Conservation (phyloP, 2,888 invertebrate genomes). For the Eulithis testata region DNA sequence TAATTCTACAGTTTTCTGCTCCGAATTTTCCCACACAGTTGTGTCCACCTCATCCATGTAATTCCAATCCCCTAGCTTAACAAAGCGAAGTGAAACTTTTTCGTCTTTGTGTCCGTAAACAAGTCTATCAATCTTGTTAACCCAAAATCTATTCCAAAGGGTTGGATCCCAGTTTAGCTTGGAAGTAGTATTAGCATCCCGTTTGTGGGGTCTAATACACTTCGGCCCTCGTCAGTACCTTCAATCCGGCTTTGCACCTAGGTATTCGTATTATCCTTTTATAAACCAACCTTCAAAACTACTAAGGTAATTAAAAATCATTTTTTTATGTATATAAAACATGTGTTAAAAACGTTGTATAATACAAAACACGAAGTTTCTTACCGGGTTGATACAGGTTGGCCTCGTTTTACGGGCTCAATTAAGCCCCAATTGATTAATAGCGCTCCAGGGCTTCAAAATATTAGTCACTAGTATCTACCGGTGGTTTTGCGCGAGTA, state of each 20-base stretch:
- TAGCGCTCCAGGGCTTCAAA: constrained; percentile 1
- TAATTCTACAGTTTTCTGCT: background rate
- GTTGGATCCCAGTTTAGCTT: constrained; percentile 46
- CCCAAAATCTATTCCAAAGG: constrained; percentile 46
- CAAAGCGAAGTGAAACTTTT: constrained; percentile 73
- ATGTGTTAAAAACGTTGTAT: too few relatives aligned
- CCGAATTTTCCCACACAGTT: constrained; percentile 4
- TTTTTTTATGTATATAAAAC: too few relatives aligned
- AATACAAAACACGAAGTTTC: background rate
- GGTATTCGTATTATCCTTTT: constrained; percentile 33
- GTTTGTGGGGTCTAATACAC: constrained; percentile 58
- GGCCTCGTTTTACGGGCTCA: constrained; percentile 10
- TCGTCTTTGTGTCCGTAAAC: constrained; percentile 68
- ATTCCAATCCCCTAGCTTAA: constrained; percentile 72
- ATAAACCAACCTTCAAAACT: too few relatives aligned
- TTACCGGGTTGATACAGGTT: background rate
- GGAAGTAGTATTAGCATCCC: constrained; percentile 44
- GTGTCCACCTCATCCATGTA: constrained; percentile 54
- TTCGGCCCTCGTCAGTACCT: constrained; percentile 62
- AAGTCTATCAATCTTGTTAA: constrained; percentile 45
- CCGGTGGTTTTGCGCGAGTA: background rate
- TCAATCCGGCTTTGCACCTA: constrained; percentile 48
- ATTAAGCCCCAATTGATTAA: constrained; percentile 31
- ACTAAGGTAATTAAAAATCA: too few relatives aligned
- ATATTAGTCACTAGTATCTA: background rate